These are phyloP conservation scores for Xiphophorus maculatus DNA, from an alignment of 2,113 vertebrate genomes.

Conservation along the genomic window DNA sequence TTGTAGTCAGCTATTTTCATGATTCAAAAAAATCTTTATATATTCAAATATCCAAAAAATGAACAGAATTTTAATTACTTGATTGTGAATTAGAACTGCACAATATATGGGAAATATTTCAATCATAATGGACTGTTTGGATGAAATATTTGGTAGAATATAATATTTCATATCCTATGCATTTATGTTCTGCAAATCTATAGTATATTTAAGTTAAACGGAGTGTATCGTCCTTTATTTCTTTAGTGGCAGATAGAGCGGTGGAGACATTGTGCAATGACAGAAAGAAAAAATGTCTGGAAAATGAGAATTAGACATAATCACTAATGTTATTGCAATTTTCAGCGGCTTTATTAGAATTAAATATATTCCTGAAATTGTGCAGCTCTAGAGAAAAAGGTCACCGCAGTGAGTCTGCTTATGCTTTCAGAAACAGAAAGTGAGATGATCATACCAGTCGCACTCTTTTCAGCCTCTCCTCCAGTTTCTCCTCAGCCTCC, in stretches of 20 bases:
- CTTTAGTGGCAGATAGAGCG: not conserved
- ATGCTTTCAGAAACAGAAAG: constrained; percentile 16
- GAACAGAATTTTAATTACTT: not conserved
- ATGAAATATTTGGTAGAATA: not conserved
- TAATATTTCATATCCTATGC: not conserved
- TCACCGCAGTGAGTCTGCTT: constrained; percentile 4
- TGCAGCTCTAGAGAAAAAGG: not conserved
- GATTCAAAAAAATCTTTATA: not conserved
- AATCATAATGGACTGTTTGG: too few species aligned
- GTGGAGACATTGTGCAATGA: not conserved
- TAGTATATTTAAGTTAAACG: not conserved
- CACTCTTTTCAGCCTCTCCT: constrained; percentile 90
- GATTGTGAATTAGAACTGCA: not conserved
- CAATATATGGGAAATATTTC: not conserved
- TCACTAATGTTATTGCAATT: not conserved
- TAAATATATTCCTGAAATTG: not conserved
- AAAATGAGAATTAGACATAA: not conserved
- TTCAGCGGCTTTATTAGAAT: not conserved
- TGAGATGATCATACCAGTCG: constrained; percentile 78
- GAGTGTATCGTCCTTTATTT: not conserved
- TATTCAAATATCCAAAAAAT: not conserved
- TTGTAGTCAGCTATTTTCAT: not conserved
- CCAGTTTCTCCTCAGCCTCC: constrained; percentile 88
- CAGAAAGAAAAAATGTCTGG: not conserved
- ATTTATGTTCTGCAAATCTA: not conserved